Percentiles rank a stretch among this genome's conserved stretches.
phyloP scores from a whole-genome alignment of 2,113 vertebrate species.

The Condylura cristata region DNA sequence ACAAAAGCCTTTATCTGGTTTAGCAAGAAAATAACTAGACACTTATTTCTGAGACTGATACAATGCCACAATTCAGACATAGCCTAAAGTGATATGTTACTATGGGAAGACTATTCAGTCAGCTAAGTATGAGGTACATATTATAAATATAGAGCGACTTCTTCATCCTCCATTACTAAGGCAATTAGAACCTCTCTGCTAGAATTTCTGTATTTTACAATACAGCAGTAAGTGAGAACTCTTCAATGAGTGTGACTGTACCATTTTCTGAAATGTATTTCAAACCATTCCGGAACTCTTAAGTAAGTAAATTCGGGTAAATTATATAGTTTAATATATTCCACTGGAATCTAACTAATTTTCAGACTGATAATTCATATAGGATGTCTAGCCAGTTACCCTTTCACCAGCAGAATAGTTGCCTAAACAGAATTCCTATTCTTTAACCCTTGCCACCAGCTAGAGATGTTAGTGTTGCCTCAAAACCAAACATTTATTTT shows the following conservation, averaged over 20 bases:
- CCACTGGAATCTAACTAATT: neutral
- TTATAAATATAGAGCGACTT: conserved; percentile 31
- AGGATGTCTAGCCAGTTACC: neutral
- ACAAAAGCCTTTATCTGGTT: conserved; percentile 35
- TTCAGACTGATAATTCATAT: conserved; percentile 23
- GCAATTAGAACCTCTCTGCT: neutral
- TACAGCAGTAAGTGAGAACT: neutral
- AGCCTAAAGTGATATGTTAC: neutral
- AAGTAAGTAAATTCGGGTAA: conserved; percentile 6
- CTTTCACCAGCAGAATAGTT: neutral
- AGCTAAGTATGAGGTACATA: neutral
- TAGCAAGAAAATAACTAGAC: conserved; percentile 59
- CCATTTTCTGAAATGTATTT: neutral
- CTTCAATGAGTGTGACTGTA: neutral
- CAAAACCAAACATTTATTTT: conserved; percentile 19
- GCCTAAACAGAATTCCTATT: neutral
- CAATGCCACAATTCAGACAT: conserved; percentile 20
- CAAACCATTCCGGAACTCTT: neutral
- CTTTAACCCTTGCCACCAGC: neutral
- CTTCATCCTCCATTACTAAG: neutral
- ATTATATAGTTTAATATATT: conserved; percentile 32
- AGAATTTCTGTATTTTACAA: neutral
- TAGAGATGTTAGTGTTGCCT: neutral
- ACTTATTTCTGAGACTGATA: conserved; percentile 10
- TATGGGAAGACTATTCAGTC: neutral